phyloP scores from a whole-genome alignment of 2,113 vertebrate species.

The Corythoichthys haematopterus region DNA sequence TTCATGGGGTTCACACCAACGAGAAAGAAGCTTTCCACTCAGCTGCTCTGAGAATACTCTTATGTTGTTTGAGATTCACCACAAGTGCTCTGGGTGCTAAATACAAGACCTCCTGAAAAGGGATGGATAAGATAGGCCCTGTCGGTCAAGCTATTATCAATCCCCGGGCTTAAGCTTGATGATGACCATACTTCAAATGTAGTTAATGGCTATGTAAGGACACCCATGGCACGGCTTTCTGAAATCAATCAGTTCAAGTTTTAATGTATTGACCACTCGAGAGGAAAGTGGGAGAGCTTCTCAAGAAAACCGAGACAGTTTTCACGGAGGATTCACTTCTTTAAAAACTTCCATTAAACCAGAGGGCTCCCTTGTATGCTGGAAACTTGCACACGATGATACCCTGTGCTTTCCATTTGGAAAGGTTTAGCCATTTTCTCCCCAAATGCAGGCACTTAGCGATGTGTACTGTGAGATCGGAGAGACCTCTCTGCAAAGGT shows the following conservation, averaged over 20 bases:
- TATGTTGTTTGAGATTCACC: slow-evolving; percentile 71
- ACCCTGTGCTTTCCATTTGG: slow-evolving; percentile 40
- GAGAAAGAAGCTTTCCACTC: slow-evolving; percentile 72
- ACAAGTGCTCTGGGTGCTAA: slow-evolving; percentile 69
- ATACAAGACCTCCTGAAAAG: slow-evolving; percentile 73
- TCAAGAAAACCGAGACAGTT: slow-evolving; percentile 64
- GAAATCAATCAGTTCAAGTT: slow-evolving; percentile 80
- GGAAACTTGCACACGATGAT: slow-evolving; percentile 55
- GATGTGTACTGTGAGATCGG: slow-evolving; percentile 50
- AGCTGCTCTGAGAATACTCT: slow-evolving; percentile 70
- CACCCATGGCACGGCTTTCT: slow-evolving; percentile 69
- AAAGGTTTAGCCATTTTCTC: slow-evolving; percentile 57
- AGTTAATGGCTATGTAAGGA: slow-evolving; percentile 64
- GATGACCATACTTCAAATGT: slow-evolving; percentile 75
- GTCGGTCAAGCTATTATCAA: slow-evolving; percentile 78
- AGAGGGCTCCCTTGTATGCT: slow-evolving; percentile 63
- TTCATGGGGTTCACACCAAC: slow-evolving; percentile 68
- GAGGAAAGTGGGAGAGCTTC: slow-evolving; percentile 63
- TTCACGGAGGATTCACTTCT: slow-evolving; percentile 67
- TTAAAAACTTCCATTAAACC: slow-evolving; percentile 76
- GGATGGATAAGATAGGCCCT: slow-evolving; percentile 74
- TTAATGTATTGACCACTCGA: slow-evolving; percentile 76
- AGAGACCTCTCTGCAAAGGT: slow-evolving; percentile 45
- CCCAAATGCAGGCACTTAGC: slow-evolving; percentile 56
- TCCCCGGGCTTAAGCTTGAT: slow-evolving; percentile 71